Conservation (phyloP, 92 coral and sea anemone genomes). For the Heteractis magnifica region DNA sequence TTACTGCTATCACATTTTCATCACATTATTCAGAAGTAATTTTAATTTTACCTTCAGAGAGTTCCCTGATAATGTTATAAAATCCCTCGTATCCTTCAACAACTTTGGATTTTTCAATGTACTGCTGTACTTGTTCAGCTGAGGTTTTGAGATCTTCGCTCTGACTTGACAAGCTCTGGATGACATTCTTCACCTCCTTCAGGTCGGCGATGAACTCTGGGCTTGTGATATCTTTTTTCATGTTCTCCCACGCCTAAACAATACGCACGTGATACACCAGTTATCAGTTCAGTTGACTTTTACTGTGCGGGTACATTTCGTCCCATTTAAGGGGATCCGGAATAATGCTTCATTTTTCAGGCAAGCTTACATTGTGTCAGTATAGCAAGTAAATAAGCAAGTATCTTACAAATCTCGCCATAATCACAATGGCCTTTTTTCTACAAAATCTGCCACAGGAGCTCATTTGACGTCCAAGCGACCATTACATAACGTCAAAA, state of each 20-base stretch:
- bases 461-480: too few species aligned
- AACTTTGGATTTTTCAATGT: background rate
- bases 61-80: background rate
- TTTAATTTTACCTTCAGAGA: background rate
- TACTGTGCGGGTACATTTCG: too few species aligned
- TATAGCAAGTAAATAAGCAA: too few species aligned
- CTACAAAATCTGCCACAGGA: too few species aligned
- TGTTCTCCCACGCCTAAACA: slow-evolving; percentile 4
- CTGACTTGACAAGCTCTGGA: background rate
- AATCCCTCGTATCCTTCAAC: background rate
- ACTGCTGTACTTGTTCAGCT: background rate
- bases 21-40: background rate
- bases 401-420: too few species aligned
- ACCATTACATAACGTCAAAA: too few species aligned
- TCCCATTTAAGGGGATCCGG: too few species aligned
- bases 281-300: background rate
- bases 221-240: slow-evolving; percentile 9
- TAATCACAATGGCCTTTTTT: too few species aligned
- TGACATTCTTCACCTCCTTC: background rate
- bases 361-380: too few species aligned
- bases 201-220: background rate
- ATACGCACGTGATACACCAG: background rate
- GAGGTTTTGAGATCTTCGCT: slow-evolving; percentile 1
- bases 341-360: too few species aligned
- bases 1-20: too few species aligned